A percentile compares a stretch with the other conserved stretches of the same genome.
phyloP scores from a whole-genome alignment of 2,113 vertebrate species.

The Phrynosoma platyrhinos region DNA sequence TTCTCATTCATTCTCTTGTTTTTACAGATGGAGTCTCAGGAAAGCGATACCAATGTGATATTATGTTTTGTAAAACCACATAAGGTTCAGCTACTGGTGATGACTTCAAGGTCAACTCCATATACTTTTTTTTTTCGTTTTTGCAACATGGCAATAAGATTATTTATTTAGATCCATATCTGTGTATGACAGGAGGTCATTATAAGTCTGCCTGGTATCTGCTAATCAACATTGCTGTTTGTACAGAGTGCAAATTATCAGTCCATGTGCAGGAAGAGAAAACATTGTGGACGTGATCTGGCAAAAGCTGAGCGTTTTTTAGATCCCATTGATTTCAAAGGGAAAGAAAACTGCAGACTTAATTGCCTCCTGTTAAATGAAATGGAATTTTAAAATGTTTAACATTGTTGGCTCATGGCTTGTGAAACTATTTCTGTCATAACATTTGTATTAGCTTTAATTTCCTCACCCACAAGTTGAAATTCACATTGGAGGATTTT shows the following conservation, averaged over 20 bases:
- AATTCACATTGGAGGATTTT: too few species aligned
- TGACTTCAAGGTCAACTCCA: constrained; percentile 29
- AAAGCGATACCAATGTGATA: constrained; percentile 25
- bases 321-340: background rate
- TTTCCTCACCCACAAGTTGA: background rate
- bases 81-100: constrained; percentile 36
- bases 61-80: constrained; percentile 38
- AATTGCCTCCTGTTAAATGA: background rate
- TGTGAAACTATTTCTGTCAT: constrained; percentile 11
- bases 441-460: background rate
- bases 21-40: constrained; percentile 29
- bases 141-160: constrained; percentile 10
- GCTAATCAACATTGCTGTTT: constrained; percentile 11
- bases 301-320: background rate
- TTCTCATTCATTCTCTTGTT: constrained; percentile 18
- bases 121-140: background rate
- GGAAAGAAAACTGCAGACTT: background rate
- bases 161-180: constrained; percentile 25
- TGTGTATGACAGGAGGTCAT: background rate
- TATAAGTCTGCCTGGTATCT: constrained; percentile 4
- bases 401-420: constrained; percentile 1
- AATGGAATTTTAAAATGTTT: background rate
- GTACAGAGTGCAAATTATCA: background rate
- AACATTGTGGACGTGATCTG: background rate
- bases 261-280: background rate